These are phyloP conservation scores for Calidris pugnax DNA, from an alignment of 2,113 vertebrate species.

Conservation along the genomic window DNA sequence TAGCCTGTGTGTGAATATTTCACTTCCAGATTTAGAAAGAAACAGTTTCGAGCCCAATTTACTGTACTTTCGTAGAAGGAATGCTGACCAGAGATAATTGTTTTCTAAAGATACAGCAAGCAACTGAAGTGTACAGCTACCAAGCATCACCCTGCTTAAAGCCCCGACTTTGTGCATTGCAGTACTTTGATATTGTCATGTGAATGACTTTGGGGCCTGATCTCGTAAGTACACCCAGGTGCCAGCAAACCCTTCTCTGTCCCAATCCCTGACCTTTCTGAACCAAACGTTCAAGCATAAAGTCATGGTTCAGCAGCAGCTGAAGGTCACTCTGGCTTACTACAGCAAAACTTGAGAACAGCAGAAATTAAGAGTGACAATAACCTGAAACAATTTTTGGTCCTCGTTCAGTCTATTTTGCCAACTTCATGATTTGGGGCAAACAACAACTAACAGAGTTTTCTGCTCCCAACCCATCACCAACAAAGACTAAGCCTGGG, in stretches of 20 bases:
- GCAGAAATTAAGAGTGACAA: not conserved
- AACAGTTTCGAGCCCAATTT: not conserved
- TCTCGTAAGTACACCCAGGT: not conserved
- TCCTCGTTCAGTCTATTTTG: not conserved
- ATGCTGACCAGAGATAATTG: not conserved
- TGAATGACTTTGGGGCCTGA: not conserved
- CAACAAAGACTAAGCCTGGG: not conserved
- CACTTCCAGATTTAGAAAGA: not conserved
- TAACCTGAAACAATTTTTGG: not conserved
- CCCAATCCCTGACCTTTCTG: not conserved
- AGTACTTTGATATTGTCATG: not conserved
- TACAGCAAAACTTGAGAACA: not conserved
- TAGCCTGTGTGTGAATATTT: not conserved
- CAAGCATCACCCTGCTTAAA: not conserved
- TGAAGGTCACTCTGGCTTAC: not conserved
- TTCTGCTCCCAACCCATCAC: not conserved
- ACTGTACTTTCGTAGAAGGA: not conserved
- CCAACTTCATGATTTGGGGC: not conserved
- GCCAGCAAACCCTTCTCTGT: not conserved
- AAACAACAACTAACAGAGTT: not conserved
- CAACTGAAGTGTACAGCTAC: not conserved
- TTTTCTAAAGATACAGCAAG: not conserved
- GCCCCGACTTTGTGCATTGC: not conserved
- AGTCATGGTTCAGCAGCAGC: not conserved
- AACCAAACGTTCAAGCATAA: not conserved